A percentile compares a stretch with the other conserved stretches of the same genome.
These are phyloP conservation scores for Anastrepha obliqua DNA, from an alignment of 1,140 invertebrate genomes.

Conservation along the genomic window DNA sequence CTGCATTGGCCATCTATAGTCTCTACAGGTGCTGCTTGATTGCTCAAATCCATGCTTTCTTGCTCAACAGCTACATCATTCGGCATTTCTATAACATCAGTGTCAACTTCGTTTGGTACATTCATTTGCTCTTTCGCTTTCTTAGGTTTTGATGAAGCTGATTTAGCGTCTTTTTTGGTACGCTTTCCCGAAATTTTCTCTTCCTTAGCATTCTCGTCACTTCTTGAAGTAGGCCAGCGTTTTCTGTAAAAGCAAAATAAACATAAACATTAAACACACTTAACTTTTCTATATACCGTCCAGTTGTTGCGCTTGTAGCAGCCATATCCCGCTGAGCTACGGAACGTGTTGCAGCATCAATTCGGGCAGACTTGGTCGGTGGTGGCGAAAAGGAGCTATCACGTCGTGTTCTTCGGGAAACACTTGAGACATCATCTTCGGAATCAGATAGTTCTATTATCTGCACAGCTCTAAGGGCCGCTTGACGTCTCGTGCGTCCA, in stretches of 20 bases:
- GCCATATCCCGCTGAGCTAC: not conserved
- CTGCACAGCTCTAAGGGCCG: constrained; percentile 55
- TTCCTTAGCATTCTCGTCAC: not conserved
- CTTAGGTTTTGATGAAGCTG: not conserved
- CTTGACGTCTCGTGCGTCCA: constrained; percentile 62
- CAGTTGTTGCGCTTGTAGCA: not conserved
- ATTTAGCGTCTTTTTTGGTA: constrained; percentile 11
- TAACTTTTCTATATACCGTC: not conserved
- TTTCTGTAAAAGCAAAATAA: not conserved
- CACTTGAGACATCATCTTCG: constrained; percentile 53
- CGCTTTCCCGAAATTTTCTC: not conserved
- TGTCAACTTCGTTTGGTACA: not conserved
- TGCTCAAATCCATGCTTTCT: not conserved
- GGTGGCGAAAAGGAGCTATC: constrained; percentile 36
- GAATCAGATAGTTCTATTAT: constrained; percentile 67
- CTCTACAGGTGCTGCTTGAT: not conserved
- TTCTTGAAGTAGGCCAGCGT: not conserved
- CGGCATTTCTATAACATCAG: not conserved
- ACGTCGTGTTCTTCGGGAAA: constrained; percentile 54
- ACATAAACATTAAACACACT: not conserved
- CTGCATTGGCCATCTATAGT: not conserved
- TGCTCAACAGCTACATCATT: not conserved
- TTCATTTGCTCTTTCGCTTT: not conserved
- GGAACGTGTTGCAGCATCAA: not conserved
- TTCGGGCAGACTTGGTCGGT: not conserved